Percentiles rank a stretch among this genome's conserved stretches.
Conservation (phyloP, 2,797 vertebrate genomes). For the Sphaeramia orbicularis region DNA sequence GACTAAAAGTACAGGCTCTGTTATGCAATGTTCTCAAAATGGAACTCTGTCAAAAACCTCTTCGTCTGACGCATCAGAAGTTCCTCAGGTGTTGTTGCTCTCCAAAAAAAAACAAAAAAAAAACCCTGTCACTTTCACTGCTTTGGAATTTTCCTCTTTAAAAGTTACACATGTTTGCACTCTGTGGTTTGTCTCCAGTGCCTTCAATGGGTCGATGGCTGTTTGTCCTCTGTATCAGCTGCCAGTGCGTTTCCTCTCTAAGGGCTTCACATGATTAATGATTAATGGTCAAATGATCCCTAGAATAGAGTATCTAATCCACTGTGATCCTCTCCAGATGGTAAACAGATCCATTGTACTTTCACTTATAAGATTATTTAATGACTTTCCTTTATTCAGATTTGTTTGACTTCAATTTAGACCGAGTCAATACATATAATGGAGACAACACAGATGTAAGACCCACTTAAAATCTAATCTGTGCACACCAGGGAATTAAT, state of each 20-base stretch:
- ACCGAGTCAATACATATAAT: neutral
- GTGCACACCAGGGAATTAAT: neutral
- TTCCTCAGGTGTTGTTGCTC: neutral
- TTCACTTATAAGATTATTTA: constrained; percentile 16
- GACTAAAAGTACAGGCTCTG: neutral
- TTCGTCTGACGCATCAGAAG: neutral
- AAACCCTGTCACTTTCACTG: neutral
- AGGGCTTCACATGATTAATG: constrained; percentile 53
- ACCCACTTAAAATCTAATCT: too few species aligned
- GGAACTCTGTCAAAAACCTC: neutral
- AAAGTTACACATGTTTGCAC: too few species aligned
- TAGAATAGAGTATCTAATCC: constrained; percentile 22
- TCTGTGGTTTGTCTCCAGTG: neutral
- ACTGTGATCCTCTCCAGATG: constrained; percentile 4
- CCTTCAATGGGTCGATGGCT: neutral
- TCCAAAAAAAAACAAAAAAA: constrained; percentile 8
- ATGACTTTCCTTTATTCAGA: neutral
- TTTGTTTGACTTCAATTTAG: neutral
- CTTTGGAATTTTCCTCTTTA: too few species aligned
- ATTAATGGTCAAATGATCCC: constrained; percentile 74
- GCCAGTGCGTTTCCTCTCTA: constrained; percentile 17
- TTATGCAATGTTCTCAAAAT: neutral
- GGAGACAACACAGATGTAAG: too few species aligned
- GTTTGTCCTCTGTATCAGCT: neutral
- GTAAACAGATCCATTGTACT: constrained; percentile 1